Evolutionary conservation across 1,140 invertebrate species (phyloP), one percentile per base, ranked within the genome.

Genomic region (Saccostrea cuccullata): DNA sequence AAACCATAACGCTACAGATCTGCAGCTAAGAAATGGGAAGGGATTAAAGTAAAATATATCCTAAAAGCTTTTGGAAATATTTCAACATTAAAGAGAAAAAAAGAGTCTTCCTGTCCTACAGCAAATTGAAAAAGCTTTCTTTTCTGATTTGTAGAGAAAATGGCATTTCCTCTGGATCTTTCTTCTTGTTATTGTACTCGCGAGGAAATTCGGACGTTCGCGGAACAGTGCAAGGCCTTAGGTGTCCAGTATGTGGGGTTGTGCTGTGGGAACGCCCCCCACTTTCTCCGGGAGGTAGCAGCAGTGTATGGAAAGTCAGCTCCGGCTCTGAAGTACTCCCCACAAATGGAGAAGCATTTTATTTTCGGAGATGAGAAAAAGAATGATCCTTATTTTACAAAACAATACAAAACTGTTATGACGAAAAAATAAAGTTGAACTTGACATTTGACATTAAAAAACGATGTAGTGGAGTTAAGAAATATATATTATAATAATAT

Each of bases 171-270:
- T 0, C 40, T 73, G 15, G 89, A 90, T 55, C 73, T 92, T 9
- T 70, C 86, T 8, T 60, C 82, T 15, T 87, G 77, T 26, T 64
- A 73, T 1, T 91, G 86, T 83, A 87, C 87, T n/a, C 88, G 91
- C 2, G 58, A 84, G 13, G 89, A 93, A 23, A 87, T 93, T 26
- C 88, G 73, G 17, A 26, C 85, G n/a, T 93, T 92, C 60, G 92
- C 90, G 0, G 77, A 90, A 55, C 86, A 91, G 17, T 87, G 86
- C 15, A 91, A 91, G 56, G 87, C 86, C 15, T 47, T 92, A 8
- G 93, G 92, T 40, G 86, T 93, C 6, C 90, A 93, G 64, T 93
- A 93, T 83, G 89, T 93, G 0, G 93, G 93, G 12, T 64, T 93
- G 23, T 93, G 93, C 84, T 93, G 93, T 84, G 93, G 93, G 12